Evolutionary conservation across 2,113 vertebrate species (phyloP), one percentile per base, ranked within the genome.

Genomic region (Channa argus): DNA sequence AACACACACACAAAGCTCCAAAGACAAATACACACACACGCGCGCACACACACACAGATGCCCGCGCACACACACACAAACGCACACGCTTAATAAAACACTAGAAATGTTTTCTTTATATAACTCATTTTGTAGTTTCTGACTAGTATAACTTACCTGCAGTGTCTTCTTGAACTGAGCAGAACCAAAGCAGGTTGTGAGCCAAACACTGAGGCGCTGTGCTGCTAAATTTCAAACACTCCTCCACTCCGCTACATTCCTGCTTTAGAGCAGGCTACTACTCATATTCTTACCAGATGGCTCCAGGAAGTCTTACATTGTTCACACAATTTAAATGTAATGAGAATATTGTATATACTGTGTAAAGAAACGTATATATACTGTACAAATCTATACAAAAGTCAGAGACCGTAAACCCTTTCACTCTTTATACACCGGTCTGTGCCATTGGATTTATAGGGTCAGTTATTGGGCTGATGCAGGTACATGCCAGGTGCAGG

Each of bases 351-450:
- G 68, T 60, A 85, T 83, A 85, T 84, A 86, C 39, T 64, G 68
- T 77, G 60, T 86, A 84, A 81, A 84, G 56, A 88, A 88, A 80
- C 14, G 70, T 79, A 80, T 75, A 80, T 75, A 63, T 50, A 86
- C 84, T 89, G 79, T 92, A 90, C 89, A 91, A 88, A 85, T 83
- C 78, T 86, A 76, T 85, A 85, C 84, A 83, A 73, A 83, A 83
- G 50, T 62, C 74, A 71, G 68, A 81, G 68, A 53, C 67, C 51
- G 44, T 4, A 50, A 41, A 61, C 60, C 46, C 64, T 52, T 71
- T 46, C 14, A n/a, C n/a, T n/a, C n/a, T n/a, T 80, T 14, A 71
- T 59, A 85, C 84, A 74, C 71, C n/a, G 50, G 59, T 82, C 74
- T 73, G 65, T 79, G 83, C 60, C 61, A 15, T 54, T 65, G 63